Base-by-base conservation (phyloP, 2,888 invertebrate genomes). In the Pheosia tremula region DNA sequence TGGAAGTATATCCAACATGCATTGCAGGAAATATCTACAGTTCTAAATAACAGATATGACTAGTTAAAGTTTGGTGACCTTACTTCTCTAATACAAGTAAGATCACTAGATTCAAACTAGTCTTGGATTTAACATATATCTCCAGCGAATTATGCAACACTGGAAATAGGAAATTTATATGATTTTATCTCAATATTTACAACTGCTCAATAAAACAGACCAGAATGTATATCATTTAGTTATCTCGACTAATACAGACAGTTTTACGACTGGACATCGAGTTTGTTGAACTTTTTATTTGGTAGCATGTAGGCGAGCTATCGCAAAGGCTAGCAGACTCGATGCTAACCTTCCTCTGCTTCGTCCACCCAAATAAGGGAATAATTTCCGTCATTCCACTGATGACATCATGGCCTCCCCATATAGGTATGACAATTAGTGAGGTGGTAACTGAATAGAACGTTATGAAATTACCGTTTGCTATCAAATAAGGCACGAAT, bases 251-350 rank as follows among this genome's bases (percentile, higher is more conserved):
- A 56, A 56, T 41, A n/a, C 39, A 55, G 55, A 56, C 13, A 13
- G 41, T 62, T 63, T 59, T 47, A 72, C 59, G 37, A 58, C 37
- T 38, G 6, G 56, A 13, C 11, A 57, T 38, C 58, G 64, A 62
- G 45, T 61, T 62, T 64, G 64, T 58, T 68, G 55, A 57, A 41
- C 56, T 43, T 52, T 57, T 39, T 59, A 57, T 68, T 58, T 62
- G 62, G 59, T 57, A 39, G 43, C 49, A 66, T 92, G 91, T 93
- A 84, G 91, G 84, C 91, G 88, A 87, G 77, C 75, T 73, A 93
- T 93, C 93, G 92, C 93, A 91, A 91, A 89, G 82, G 71, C 84
- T 77, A 84, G 83, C 85, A 82, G 75, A 64, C 90, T 91, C 67
- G 57, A 81, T 68, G 81, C 69, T 80, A 81, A 83, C 67, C 86